Base-by-base conservation (phyloP, 2,888 invertebrate genomes). In the Meteorus cinctellus region DNA sequence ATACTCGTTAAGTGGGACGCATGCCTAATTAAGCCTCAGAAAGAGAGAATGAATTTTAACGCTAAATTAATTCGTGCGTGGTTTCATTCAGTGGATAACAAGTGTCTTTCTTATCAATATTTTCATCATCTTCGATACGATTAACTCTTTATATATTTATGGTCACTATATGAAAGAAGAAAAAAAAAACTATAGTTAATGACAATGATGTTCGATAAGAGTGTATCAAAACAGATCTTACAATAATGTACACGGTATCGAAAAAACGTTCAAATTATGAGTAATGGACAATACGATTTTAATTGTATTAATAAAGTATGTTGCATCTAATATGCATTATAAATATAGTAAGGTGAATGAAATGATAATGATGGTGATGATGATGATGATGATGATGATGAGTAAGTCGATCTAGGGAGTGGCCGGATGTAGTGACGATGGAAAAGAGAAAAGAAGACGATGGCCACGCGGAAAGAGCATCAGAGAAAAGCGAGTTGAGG, bases 1-100 rank as follows among this genome's bases (percentile, higher is more conserved):
- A 82, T 81, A 80, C 82, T 84, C 85, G 83, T 87, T 87, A 87
- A 83, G 80, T 84, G 81, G 85, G 81, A 86, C 84, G 85, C 83
- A 84, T 83, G 83, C 82, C 84, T 86, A 85, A 87, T 87, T 87
- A 87, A 86, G 82, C 81, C 78, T 19, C 78, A 82, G 48, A 75
- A 80, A 84, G 83, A 82, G 81, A 79, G 82, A 85, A 84, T 78
- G 82, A 84, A 83, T 82, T 63, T 55, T 16, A 24, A 36, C n/a
- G 14, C 27, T 36, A 27, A 45, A 59, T 68, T 67, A 31, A 51
- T 51, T 45, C 27, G 2, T 60, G 19, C 8, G 34, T 68, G 12
- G 51, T 41, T n/a, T 27, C 34, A 66, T 55, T 24, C 55, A 19
- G 19, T n/a, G 55, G 55, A 66, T 59, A 66, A 48, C 19, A 14